Evolutionary conservation across 2,888 invertebrate species (phyloP).

Genomic region (Tricholauxania praeusta): DNA sequence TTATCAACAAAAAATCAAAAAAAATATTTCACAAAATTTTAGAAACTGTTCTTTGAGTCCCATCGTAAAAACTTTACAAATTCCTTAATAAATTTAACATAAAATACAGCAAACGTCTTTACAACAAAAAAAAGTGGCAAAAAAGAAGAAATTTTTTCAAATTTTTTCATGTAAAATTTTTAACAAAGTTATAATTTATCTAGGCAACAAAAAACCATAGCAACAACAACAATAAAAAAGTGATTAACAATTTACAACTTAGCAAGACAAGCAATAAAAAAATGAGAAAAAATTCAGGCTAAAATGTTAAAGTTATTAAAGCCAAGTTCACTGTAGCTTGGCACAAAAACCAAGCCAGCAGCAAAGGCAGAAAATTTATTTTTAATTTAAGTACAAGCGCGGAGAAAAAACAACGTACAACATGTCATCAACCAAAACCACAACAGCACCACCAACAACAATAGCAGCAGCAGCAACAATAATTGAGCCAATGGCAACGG

Average conservation of each 20-base stretch:
- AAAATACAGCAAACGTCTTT: neutral
- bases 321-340: neutral
- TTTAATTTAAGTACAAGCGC: constrained; percentile 18
- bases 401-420: constrained; percentile 10
- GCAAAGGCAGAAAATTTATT: constrained; percentile 15
- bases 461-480: constrained; percentile 27
- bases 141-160: constrained; percentile 2
- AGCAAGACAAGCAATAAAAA: constrained; percentile 5
- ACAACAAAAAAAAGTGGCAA: constrained; percentile 1
- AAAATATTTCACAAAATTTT: too few species aligned
- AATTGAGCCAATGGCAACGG: constrained; percentile 42
- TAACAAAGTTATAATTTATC: constrained; percentile 45
- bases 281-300: neutral
- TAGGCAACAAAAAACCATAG: constrained; percentile 23
- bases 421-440: constrained; percentile 34
- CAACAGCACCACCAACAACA: constrained; percentile 28
- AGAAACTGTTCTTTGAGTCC: too few species aligned
- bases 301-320: constrained; percentile 3
- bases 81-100: neutral
- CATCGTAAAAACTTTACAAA: too few species aligned
- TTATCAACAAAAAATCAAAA: too few species aligned
- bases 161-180: constrained; percentile 27
- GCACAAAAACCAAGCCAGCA: neutral
- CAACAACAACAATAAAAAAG: neutral
- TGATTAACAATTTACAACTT: constrained; percentile 22